phyloP scores from a whole-genome alignment of 2,797 vertebrate genomes.

The Sebastiscus tertius region DNA sequence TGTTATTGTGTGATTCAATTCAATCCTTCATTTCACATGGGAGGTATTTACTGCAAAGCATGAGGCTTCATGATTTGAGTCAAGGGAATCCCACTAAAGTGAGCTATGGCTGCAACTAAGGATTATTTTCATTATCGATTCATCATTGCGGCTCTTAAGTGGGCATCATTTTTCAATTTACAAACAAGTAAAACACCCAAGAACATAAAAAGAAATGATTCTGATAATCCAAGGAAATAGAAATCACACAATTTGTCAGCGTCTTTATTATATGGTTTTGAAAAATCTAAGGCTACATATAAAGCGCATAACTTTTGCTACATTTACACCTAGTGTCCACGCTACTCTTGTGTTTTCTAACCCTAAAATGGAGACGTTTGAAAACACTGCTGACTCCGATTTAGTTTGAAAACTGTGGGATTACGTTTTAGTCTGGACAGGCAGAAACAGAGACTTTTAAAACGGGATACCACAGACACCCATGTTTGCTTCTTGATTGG shows the following conservation, averaged over 20 bases:
- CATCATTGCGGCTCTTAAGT: background rate
- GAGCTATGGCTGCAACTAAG: background rate
- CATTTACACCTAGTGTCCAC: background rate
- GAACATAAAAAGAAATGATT: background rate
- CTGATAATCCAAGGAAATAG: background rate
- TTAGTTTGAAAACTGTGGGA: no score
- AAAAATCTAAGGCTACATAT: background rate
- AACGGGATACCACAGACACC: no score
- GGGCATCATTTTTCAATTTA: background rate
- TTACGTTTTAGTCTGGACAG: no score
- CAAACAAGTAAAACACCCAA: background rate
- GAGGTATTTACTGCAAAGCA: background rate
- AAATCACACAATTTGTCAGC: background rate
- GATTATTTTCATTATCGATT: background rate
- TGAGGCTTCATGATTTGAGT: background rate
- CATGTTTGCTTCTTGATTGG: no score
- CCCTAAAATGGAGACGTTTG: background rate
- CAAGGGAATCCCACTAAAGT: background rate
- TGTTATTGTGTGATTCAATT: background rate
- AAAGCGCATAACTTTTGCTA: background rate
- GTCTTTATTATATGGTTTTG: background rate
- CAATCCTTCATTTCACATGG: background rate
- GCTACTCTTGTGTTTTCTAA: background rate
- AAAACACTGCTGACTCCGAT: background rate
- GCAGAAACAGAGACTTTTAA: no score